A percentile compares a stretch with the other conserved stretches of the same genome.
phyloP scores from a whole-genome alignment of 2,888 invertebrate species.

The Chironomus riparius region DNA sequence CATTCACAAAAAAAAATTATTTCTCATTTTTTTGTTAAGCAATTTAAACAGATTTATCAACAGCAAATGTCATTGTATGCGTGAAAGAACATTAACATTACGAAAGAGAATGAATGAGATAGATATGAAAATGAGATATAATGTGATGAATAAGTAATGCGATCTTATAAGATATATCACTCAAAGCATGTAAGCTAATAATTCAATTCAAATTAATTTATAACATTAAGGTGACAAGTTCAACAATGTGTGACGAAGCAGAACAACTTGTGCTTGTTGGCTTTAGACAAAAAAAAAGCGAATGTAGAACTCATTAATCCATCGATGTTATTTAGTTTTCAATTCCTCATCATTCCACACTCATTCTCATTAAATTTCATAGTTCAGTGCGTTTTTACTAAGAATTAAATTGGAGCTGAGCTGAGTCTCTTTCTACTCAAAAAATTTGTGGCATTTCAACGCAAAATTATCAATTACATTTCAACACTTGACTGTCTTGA shows the following conservation, averaged over 20 bases:
- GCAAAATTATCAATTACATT: conserved; percentile 3
- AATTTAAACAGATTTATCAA: too few species aligned
- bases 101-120: neutral
- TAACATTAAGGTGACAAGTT: conserved; percentile 20
- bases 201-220: conserved; percentile 24
- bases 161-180: conserved; percentile 10
- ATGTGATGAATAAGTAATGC: conserved; percentile 14
- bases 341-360: neutral
- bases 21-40: too few species aligned
- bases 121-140: neutral
- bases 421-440: too few species aligned
- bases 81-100: neutral
- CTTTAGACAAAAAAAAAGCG: neutral
- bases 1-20: too few species aligned
- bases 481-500: neutral
- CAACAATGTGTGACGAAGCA: conserved; percentile 5
- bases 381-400: conserved; percentile 25
- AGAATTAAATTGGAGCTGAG: conserved; percentile 14
- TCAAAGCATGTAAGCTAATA: conserved; percentile 25
- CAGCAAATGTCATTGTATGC: neutral
- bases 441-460: neutral
- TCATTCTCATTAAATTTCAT: neutral
- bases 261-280: neutral
- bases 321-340: neutral
- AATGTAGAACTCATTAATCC: neutral